These are phyloP conservation scores for Catocala nupta DNA, from an alignment of 2,888 invertebrate species.

Conservation along the genomic window DNA sequence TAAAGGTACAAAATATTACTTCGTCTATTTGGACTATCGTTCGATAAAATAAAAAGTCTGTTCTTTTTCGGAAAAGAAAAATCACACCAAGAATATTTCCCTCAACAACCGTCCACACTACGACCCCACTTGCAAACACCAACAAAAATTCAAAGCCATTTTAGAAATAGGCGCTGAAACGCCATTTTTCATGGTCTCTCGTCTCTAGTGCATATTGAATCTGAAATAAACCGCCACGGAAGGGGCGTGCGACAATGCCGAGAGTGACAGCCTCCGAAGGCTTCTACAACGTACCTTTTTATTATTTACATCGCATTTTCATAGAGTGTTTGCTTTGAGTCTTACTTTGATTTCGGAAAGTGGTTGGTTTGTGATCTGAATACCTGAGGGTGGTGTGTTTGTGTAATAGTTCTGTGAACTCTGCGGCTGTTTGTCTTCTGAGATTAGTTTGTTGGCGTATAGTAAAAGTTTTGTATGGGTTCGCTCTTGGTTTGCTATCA, in stretches of 20 bases:
- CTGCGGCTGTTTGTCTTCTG: constrained; percentile 28
- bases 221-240: constrained; percentile 79
- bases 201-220: constrained; percentile 85
- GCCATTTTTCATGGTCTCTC: constrained; percentile 73
- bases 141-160: constrained; percentile 39
- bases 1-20: too few species aligned
- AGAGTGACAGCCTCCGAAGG: constrained; percentile 76
- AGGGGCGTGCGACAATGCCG: constrained; percentile 76
- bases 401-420: constrained; percentile 28
- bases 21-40: too few species aligned
- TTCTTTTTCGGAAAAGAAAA: too few species aligned
- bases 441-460: constrained; percentile 16
- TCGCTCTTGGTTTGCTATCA: too few species aligned
- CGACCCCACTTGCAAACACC: constrained; percentile 17
- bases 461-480: too few species aligned
- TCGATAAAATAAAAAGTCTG: too few species aligned
- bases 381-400: constrained; percentile 59
- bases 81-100: background rate
- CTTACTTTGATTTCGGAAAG: constrained; percentile 86
- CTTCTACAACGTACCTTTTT: constrained; percentile 77
- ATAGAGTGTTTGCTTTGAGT: constrained; percentile 84
- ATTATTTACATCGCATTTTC: constrained; percentile 87
- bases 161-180: constrained; percentile 52
- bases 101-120: background rate
- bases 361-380: constrained; percentile 84